Evolutionary conservation across 1,140 invertebrate species (phyloP).

Genomic region (Pygmarrhopalites habei): DNA sequence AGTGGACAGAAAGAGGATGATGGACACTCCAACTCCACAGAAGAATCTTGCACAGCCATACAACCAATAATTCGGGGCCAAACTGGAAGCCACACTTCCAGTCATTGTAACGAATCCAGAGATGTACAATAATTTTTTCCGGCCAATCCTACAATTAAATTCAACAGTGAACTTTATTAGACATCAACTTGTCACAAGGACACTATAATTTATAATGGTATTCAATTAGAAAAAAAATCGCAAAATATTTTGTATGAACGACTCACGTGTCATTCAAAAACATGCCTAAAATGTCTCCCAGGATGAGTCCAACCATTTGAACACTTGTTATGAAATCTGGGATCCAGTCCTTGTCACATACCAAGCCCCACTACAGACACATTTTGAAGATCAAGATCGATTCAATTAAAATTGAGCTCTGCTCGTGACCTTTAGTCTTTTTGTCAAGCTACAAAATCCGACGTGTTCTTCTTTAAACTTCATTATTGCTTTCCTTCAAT

Average conservation of each 20-base stretch:
- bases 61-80: neutral
- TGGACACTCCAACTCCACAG: constrained; percentile 11
- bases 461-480: too few species aligned
- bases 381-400: neutral
- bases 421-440: too few species aligned
- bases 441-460: too few species aligned
- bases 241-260: neutral
- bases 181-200: too few species aligned
- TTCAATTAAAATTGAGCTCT: too few species aligned
- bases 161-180: too few species aligned
- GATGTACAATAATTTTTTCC: constrained; percentile 13
- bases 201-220: too few species aligned
- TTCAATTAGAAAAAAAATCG: too few species aligned
- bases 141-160: constrained; percentile 15
- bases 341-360: constrained; percentile 17
- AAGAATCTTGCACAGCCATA: constrained; percentile 15
- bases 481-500: too few species aligned
- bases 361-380: constrained; percentile 12
- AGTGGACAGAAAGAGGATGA: constrained; percentile 7
- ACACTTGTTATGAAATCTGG: constrained; percentile 18
- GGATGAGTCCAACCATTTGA: constrained; percentile 18
- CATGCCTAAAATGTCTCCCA: constrained; percentile 13
- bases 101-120: neutral
- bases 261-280: neutral
- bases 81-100: neutral